Base-by-base conservation (phyloP, 37 sponge, comb jelly and placozoan species). In the Dysidea cf. avara region DNA sequence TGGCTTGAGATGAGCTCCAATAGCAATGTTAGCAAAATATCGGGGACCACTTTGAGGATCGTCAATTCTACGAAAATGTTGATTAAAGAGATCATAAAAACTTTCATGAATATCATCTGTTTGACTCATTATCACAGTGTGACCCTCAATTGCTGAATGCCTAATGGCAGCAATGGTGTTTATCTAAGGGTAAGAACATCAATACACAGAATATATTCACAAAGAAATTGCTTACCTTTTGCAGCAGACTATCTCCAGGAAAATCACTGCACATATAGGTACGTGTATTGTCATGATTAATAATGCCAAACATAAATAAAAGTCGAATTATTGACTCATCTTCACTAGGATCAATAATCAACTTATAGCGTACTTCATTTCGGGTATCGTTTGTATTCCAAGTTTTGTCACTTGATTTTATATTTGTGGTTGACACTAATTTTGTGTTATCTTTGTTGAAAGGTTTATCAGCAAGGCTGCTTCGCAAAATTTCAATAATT, bases 11-110 rank as follows among this genome's bases (percentile, higher is more conserved):
- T 93, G 86, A 39, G 89, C 79, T 0, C 94, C 94, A 58, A 93
- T 93, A 53, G 94, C 89, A 71, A 93, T 89, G 77, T 93, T 93
- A 56, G 94, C 83, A 59, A 81, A 93, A 75, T 75, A 93, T 5
- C 86, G 68, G 5, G 73, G 73, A 39, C 90, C 90, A 16, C 65
- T 30, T 16, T 71, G 66, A 36, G 83, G 79, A 70, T n/a, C n/a
- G n/a, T n/a, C n/a, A n/a, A n/a, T n/a, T n/a, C n/a, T n/a, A n/a
- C n/a, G n/a, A n/a, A n/a, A n/a, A n/a, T n/a, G n/a, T n/a, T n/a
- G n/a, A n/a, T n/a, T n/a, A n/a, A n/a, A n/a, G n/a, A n/a, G n/a
- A n/a, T n/a, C n/a, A n/a, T n/a, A n/a, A n/a, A n/a, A n/a, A n/a
- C n/a, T n/a, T n/a, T n/a, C n/a, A n/a, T n/a, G n/a, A n/a, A n/a